phyloP scores from a whole-genome alignment of 2,888 invertebrate species.

The Parapristionchus giblindavisi region DNA sequence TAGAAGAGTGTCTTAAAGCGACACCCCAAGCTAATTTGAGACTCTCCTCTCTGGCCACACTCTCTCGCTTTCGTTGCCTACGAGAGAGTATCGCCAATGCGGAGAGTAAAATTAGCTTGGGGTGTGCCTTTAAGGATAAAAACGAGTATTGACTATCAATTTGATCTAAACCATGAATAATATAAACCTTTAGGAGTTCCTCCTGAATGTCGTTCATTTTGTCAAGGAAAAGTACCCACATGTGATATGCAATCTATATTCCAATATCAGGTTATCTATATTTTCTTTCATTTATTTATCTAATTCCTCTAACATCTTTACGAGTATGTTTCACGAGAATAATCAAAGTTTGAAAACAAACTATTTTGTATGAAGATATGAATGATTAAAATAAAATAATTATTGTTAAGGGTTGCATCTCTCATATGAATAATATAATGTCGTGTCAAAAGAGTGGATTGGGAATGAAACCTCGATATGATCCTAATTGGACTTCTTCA shows the following conservation, averaged over 20 bases:
- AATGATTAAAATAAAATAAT: background rate
- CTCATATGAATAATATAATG: slow-evolving; percentile 52
- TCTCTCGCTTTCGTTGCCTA: too few species aligned
- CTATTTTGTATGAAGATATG: background rate
- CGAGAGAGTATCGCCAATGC: too few species aligned
- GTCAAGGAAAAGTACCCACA: slow-evolving; percentile 62
- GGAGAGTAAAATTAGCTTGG: too few species aligned
- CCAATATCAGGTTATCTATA: slow-evolving; percentile 48
- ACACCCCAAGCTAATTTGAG: too few species aligned
- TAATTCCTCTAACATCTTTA: background rate
- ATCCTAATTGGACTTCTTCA: slow-evolving; percentile 54
- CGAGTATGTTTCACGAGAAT: background rate
- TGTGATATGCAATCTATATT: slow-evolving; percentile 61
- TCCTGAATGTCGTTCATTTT: slow-evolving; percentile 58
- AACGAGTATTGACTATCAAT: too few species aligned
- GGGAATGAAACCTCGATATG: slow-evolving; percentile 47
- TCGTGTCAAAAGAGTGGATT: slow-evolving; percentile 56
- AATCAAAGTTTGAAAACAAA: too few species aligned
- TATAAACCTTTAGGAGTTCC: slow-evolving; percentile 55
- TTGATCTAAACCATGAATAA: too few species aligned
- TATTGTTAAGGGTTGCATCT: slow-evolving; percentile 31
- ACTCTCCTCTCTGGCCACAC: too few species aligned
- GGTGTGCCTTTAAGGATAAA: too few species aligned
- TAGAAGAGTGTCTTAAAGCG: too few species aligned
- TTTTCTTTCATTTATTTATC: background rate